Evolutionary conservation across 2,797 vertebrate species (phyloP).

Genomic region (Lophius americanus): DNA sequence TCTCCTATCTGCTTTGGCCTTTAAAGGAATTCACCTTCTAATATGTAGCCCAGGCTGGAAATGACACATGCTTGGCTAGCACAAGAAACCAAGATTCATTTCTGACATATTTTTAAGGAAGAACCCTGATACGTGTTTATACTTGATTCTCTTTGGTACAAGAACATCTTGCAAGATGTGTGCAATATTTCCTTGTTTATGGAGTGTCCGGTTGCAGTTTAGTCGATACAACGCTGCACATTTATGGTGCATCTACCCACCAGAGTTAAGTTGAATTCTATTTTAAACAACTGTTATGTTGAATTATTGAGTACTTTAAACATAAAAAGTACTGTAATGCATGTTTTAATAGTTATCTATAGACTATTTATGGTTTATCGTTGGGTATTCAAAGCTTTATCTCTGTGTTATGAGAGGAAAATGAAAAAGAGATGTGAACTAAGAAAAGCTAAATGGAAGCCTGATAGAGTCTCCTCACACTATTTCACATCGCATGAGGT

Average conservation of each 20-base stretch:
- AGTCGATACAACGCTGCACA: not conserved
- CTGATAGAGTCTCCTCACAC: not conserved
- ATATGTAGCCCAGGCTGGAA: constrained; percentile 18
- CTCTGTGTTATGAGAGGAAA: constrained; percentile 20
- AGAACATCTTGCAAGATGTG: not conserved
- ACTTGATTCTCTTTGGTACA: not conserved
- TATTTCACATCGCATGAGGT: constrained; percentile 20
- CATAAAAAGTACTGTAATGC: too few species aligned
- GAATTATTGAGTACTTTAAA: not conserved
- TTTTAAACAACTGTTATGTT: too few species aligned
- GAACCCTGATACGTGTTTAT: not conserved
- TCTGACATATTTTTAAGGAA: not conserved
- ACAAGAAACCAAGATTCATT: not conserved
- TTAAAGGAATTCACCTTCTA: not conserved
- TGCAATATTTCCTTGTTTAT: not conserved
- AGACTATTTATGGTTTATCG: constrained; percentile 22
- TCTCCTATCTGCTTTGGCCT: constrained; percentile 3
- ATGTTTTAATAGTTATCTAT: too few species aligned
- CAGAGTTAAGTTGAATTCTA: too few species aligned
- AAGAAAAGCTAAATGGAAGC: constrained; percentile 30
- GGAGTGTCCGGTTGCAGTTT: not conserved
- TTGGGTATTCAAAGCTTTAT: not conserved
- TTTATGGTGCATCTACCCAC: too few species aligned
- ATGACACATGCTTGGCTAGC: not conserved
- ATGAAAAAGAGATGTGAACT: constrained; percentile 32